Percentiles rank a stretch among this genome's conserved stretches.
Evolutionary conservation across 2,797 vertebrate species (phyloP).

Genomic region (Acanthiza pusilla): DNA sequence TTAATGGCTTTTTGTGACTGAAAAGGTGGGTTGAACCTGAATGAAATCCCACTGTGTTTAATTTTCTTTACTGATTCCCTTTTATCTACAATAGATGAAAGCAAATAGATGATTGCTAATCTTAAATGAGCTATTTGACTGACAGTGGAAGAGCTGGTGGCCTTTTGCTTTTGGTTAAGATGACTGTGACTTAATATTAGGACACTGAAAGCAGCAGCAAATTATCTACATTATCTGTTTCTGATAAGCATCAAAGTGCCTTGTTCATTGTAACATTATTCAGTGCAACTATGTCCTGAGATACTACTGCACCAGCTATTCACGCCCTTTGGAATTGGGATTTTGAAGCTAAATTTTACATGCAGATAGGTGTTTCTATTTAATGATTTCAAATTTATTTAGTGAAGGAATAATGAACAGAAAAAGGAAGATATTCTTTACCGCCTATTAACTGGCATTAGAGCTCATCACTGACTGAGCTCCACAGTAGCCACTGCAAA

Average conservation of each 20-base stretch:
- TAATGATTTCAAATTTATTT: neutral
- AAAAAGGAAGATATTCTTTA: neutral
- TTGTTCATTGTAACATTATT: neutral
- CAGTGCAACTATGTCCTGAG: neutral
- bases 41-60: neutral
- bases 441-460: neutral
- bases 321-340: neutral
- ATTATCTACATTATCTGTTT: neutral
- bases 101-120: neutral
- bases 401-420: neutral
- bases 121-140: constrained; percentile 8
- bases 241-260: neutral
- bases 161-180: neutral
- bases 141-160: neutral
- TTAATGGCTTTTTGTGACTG: neutral
- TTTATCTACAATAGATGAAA: neutral
- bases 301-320: neutral
- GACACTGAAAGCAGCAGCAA: neutral
- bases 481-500: neutral
- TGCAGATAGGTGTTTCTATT: neutral
- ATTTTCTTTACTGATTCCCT: neutral
- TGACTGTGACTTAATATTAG: neutral
- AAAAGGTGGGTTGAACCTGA: neutral
- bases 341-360: constrained; percentile 1
- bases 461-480: neutral